Evolutionary conservation across 2,888 invertebrate species (phyloP).

Genomic region (Norana najaformis): DNA sequence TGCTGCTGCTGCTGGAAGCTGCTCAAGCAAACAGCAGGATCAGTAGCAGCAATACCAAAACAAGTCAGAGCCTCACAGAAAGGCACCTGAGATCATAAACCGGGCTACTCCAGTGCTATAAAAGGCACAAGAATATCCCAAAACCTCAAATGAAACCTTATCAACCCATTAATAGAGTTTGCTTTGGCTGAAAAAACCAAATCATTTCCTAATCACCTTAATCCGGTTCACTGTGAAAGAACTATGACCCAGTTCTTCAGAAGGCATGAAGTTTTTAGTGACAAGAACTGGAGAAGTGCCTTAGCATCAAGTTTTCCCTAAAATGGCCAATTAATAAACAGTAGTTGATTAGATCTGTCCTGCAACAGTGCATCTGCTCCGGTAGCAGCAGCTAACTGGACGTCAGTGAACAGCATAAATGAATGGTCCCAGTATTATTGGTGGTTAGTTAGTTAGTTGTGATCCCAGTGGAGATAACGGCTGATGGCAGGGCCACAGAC

Average conservation of each 20-base stretch:
- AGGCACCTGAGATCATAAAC: background rate
- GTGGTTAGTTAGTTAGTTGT: background rate
- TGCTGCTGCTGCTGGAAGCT: slow-evolving; percentile 1
- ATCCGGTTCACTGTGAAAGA: background rate
- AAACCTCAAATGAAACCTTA: background rate
- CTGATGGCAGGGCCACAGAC: background rate
- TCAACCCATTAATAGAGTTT: background rate
- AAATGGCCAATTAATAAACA: background rate
- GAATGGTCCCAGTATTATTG: background rate
- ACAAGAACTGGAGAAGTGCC: background rate
- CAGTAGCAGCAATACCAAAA: background rate
- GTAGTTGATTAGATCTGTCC: background rate
- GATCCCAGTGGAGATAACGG: background rate
- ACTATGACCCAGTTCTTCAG: background rate
- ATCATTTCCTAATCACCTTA: background rate
- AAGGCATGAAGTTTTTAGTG: too few relatives aligned
- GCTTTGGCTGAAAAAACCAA: background rate
- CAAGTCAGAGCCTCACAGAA: background rate
- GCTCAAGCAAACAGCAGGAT: background rate
- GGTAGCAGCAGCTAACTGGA: background rate
- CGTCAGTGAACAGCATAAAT: background rate
- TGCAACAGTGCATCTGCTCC: background rate
- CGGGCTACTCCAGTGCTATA: background rate
- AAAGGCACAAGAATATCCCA: background rate
- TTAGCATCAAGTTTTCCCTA: background rate